Evolutionary conservation across 2,888 invertebrate species (phyloP), one percentile per base, ranked within the genome.

Genomic region (Lepidonotus clava): DNA sequence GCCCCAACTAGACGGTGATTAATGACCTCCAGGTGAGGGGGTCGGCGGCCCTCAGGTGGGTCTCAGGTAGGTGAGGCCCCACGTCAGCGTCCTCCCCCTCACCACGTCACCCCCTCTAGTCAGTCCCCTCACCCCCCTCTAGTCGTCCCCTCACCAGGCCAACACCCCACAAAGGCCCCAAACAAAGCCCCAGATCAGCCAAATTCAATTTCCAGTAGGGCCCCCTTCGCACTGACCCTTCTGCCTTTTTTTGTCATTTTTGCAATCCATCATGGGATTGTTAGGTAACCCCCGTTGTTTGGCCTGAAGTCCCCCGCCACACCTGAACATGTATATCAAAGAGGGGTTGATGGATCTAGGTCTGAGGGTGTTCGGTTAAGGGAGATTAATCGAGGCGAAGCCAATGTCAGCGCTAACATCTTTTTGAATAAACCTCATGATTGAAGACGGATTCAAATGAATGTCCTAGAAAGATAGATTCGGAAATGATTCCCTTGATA

Each of bases 261-360:
- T 71, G 71, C 38, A 71, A 71, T 71, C 71, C 71, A 71, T 71
- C 71, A 71, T 71, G n/a, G 18, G 71, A 24, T 71, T 34, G 71
- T 71, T 71, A 71, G 71, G 71, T 36, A 71, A 71, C 71, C 71
- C 36, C 71, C 24, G 38, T 71, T 71, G 71, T 71, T 18, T 38
- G 71, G 18, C 36, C 36, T 34, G 34, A 38, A 38, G 71, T 34
- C 21, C 36, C 71, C 38, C 14, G 36, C 71, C 71, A 34, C 71
- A 38, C 71, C 71, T 71, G 8, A 71, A 71, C 71, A 71, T 71
- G 71, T 71, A 71, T 71, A 71, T 71, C 71, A 71, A 71, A 71
- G 71, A 1, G 38, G 21, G 36, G 18, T n/a, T 71, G 71, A 71
- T 71, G 71, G 71, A 71, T 71, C 71, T 71, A n/a, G 21, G 71